Base-by-base conservation (phyloP, 2,888 invertebrate species). In the Cerceris ruficornis region DNA sequence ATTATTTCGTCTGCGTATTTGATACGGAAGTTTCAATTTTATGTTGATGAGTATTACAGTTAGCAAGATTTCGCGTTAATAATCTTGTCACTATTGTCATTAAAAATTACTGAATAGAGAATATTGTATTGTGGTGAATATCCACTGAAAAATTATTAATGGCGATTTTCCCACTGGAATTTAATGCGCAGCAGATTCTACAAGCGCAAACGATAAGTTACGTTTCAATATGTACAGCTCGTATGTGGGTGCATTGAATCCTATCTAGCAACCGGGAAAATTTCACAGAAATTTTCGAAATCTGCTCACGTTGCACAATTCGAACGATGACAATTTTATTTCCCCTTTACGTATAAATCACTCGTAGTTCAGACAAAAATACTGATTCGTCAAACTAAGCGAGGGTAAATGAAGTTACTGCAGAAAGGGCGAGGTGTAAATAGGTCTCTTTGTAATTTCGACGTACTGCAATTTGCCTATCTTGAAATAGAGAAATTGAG, bases 291-390 rank as follows among this genome's bases (percentile, higher is more conserved):
- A 69, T 77, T 69, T 55, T 62, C 62, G 49, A 17, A 77, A 70
- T 67, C 69, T 54, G 61, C 62, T 75, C 77, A 76, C 76, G 75
- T 77, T 66, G 52, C 62, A 5, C 7, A 7, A 46, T 11, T n/a
- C 69, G 50, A 61, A 50, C 41, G 39, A 52, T 15, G 69, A 59
- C 55, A 66, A 75, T 77, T 77, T 68, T 65, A 68, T 64, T 75
- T 65, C 41, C 75, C 15, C 41, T 69, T 46, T 41, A 17, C 42
- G 55, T 54, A 69, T 61, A 65, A 61, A 75, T 75, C 57, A 17
- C 11, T 15, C 17, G 17, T 41, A 11, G 54, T 52, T 28, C 57
- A 57, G 61, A 14, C 15, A 61, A 65, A 57, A 69, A 54, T 52
- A 52, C 61, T 39, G 15, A 41, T 66, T 14, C 55, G 17, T 28